Evolutionary conservation across 1,140 invertebrate species (phyloP).

Genomic region (Microplitis demolitor): DNA sequence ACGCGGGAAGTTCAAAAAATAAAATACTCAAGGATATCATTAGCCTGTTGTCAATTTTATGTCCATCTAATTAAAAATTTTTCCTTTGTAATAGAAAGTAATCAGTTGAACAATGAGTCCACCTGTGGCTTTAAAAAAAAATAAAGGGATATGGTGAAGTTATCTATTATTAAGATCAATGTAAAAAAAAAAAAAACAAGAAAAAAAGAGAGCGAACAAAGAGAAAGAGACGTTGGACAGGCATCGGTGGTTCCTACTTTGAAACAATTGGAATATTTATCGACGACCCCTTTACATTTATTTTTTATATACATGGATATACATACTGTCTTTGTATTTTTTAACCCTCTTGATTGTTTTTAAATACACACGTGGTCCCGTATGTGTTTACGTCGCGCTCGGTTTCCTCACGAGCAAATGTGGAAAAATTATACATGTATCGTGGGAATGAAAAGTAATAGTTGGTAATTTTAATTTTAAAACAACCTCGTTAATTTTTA

Average conservation of each 20-base stretch:
- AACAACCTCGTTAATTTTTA: neutral
- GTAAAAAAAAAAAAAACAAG: neutral
- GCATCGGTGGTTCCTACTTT: conserved; percentile 17
- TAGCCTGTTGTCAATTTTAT: neutral
- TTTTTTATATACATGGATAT: neutral
- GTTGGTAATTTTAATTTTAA: conserved; percentile 5
- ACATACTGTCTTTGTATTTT: neutral
- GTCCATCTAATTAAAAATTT: neutral
- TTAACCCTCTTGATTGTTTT: neutral
- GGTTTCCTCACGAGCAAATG: neutral
- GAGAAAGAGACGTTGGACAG: neutral
- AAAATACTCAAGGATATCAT: neutral
- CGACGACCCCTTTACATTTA: neutral
- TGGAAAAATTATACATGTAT: neutral
- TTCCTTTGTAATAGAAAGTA: neutral
- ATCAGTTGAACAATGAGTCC: neutral
- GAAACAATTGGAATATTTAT: conserved; percentile 24
- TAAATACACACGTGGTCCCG: neutral
- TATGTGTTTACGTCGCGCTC: conserved; percentile 1
- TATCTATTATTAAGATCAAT: conserved; percentile 15
- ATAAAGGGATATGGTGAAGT: neutral
- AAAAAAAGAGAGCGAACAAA: neutral
- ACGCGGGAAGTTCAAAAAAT: too few relatives aligned
- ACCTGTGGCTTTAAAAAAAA: neutral
- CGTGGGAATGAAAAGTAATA: neutral